These are phyloP conservation scores for Eulacestoma nigropectus DNA, from an alignment of 2,113 vertebrate species.

Conservation along the genomic window DNA sequence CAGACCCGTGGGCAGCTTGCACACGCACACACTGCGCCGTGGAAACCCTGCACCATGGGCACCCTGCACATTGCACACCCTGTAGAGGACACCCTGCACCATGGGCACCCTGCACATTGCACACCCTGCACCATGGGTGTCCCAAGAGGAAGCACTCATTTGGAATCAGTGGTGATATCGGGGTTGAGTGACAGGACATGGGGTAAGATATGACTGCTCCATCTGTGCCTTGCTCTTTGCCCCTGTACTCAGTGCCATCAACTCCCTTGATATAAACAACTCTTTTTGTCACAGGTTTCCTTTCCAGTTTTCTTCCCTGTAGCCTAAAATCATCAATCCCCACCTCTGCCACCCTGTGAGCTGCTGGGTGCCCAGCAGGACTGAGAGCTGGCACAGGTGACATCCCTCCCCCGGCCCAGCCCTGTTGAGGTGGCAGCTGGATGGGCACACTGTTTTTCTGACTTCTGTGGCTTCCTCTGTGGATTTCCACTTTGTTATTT, in stretches of 20 bases:
- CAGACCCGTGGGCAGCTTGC: fast-evolving
- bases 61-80: background rate
- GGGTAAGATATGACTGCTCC: background rate
- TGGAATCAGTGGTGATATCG: fast-evolving
- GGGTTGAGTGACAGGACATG: background rate
- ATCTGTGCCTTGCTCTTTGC: background rate
- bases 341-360: fast-evolving
- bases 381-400: background rate
- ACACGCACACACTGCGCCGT: background rate
- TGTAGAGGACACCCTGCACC: too few relatives aligned
- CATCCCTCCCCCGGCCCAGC: background rate
- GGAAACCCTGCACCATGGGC: background rate
- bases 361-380: fast-evolving
- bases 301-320: background rate
- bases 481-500: background rate
- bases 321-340: background rate
- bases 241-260: background rate
- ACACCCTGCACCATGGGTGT: too few relatives aligned
- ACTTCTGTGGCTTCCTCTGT: background rate
- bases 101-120: fast-evolving
- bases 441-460: fast-evolving
- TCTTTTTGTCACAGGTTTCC: background rate
- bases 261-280: background rate
- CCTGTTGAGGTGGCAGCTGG: background rate
- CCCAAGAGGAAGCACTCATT: background rate